These are phyloP conservation scores for Erpetoichthys calabaricus DNA, from an alignment of 2,797 vertebrate genomes.

Conservation along the genomic window DNA sequence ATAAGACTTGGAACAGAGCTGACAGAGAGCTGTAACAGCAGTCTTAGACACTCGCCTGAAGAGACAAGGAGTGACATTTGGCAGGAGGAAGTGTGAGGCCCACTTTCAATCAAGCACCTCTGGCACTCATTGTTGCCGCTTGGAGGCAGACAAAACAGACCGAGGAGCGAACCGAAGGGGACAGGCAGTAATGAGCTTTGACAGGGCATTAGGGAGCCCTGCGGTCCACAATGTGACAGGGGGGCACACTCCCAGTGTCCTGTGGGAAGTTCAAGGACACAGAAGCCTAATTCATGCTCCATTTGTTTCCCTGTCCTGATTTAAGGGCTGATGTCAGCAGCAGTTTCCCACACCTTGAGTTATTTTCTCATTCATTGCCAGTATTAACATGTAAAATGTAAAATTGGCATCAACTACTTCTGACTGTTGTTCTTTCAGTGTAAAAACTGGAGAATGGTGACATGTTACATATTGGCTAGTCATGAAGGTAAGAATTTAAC, in stretches of 20 bases:
- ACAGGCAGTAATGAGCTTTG: slow-evolving; percentile 38
- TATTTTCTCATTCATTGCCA: too few species aligned
- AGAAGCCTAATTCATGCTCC: slow-evolving; percentile 15
- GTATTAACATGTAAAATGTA: too few species aligned
- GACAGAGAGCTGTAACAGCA: slow-evolving; percentile 25
- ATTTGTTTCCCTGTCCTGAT: slow-evolving; percentile 9
- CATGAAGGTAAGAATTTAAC: too few species aligned
- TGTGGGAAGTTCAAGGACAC: slow-evolving; percentile 30
- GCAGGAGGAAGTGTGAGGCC: slow-evolving; percentile 24
- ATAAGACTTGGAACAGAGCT: slow-evolving; percentile 26
- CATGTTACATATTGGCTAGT: too few species aligned
- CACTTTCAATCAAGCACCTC: slow-evolving; percentile 20
- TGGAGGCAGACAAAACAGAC: slow-evolving; percentile 27
- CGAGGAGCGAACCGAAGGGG: slow-evolving; percentile 30
- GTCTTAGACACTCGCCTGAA: slow-evolving; percentile 18
- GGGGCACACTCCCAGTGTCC: slow-evolving; percentile 24
- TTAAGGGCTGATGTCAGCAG: slow-evolving; percentile 6
- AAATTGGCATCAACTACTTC: too few species aligned
- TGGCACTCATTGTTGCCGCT: slow-evolving; percentile 21
- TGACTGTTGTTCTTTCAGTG: too few species aligned
- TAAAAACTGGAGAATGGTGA: too few species aligned
- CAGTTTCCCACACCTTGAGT: not conserved
- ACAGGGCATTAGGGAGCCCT: slow-evolving; percentile 43
- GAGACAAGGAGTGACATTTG: slow-evolving; percentile 30
- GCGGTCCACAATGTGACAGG: slow-evolving; percentile 25